Conservation (phyloP, 1,140 invertebrate species). For the Drosophila sproati region DNA sequence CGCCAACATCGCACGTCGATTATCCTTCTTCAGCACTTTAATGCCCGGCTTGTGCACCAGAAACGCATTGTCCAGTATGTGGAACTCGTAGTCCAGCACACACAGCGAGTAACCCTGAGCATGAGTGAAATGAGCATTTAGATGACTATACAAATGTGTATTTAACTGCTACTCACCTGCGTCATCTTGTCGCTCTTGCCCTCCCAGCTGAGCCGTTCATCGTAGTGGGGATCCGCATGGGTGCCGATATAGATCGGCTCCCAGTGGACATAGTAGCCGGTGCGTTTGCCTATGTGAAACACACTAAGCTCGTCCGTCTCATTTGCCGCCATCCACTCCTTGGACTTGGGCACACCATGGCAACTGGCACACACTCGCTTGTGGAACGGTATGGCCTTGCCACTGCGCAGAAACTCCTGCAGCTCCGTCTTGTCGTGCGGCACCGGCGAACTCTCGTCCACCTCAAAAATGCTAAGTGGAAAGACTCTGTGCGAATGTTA, state of each 20-base stretch:
- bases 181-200: constrained; percentile 97
- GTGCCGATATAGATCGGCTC: constrained; percentile 96
- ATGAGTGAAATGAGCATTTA: constrained; percentile 33
- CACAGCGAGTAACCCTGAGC: constrained; percentile 94
- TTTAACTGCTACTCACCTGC: constrained; percentile 87
- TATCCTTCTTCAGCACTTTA: constrained; percentile 91
- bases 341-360: constrained; percentile 93
- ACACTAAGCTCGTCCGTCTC: constrained; percentile 90
- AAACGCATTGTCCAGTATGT: constrained; percentile 95
- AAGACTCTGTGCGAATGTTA: constrained; percentile 61
- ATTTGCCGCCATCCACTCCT: constrained; percentile 91
- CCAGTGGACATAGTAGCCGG: constrained; percentile 93
- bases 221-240: constrained; percentile 94
- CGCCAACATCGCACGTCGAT: constrained; percentile 90
- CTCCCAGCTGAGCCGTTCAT: constrained; percentile 94
- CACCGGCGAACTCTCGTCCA: constrained; percentile 85
- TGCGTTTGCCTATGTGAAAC: constrained; percentile 93
- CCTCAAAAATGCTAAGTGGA: constrained; percentile 82
- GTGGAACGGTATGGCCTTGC: constrained; percentile 95
- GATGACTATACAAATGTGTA: neutral
- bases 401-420: constrained; percentile 90
- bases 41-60: constrained; percentile 95
- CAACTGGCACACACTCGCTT: constrained; percentile 95
- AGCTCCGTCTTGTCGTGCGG: constrained; percentile 91
- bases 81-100: constrained; percentile 94